Conservation (phyloP, 2,113 vertebrate genomes). For the Reinhardtius hippoglossoides region DNA sequence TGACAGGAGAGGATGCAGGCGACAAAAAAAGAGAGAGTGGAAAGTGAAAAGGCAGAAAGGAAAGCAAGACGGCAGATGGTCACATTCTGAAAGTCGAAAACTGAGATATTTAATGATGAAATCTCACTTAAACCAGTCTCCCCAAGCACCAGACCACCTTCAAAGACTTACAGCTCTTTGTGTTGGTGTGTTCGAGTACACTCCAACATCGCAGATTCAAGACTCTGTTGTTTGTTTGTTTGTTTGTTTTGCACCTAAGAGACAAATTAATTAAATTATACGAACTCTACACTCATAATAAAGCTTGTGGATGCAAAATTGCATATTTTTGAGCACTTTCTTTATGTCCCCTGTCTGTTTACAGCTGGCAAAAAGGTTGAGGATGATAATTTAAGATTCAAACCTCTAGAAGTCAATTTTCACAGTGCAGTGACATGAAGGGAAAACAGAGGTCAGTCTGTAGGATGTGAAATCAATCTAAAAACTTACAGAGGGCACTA, state of each 20-base stretch:
- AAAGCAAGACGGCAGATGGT: not conserved
- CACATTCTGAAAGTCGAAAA: not conserved
- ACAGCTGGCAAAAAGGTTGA: too few species aligned
- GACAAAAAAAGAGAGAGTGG: not conserved
- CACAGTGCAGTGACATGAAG: constrained; percentile 37
- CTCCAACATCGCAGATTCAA: too few species aligned
- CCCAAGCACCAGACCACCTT: not conserved
- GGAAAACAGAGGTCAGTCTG: constrained; percentile 15
- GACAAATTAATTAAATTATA: too few species aligned
- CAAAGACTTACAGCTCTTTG: not conserved
- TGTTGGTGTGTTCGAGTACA: too few species aligned
- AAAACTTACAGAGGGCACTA: constrained; percentile 1
- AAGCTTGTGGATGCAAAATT: not conserved
- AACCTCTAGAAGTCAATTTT: constrained; percentile 26
- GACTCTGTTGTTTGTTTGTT: too few species aligned
- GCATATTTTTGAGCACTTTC: not conserved
- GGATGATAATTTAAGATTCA: constrained; percentile 22
- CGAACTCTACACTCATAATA: not conserved
- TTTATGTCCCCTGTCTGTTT: too few species aligned
- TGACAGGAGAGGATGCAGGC: not conserved
- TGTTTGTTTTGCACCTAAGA: too few species aligned
- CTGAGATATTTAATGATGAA: not conserved
- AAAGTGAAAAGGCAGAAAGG: not conserved
- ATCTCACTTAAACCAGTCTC: not conserved
- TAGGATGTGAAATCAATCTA: constrained; percentile 36